A percentile compares a stretch with the other conserved stretches of the same genome.
phyloP scores from a whole-genome alignment of 2,888 invertebrate genomes.

The Nebria brevicollis region DNA sequence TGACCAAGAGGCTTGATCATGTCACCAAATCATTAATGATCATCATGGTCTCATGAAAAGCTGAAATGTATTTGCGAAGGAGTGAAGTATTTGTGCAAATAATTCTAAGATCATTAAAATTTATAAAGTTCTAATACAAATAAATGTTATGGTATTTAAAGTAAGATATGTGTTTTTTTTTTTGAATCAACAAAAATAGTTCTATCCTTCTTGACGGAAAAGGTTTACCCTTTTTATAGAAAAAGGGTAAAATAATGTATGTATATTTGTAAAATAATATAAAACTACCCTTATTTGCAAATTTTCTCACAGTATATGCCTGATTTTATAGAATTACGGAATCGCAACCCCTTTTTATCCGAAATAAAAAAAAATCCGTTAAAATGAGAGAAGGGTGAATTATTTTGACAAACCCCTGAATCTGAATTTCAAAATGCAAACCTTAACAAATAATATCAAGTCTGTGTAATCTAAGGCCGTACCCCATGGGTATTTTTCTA shows the following conservation, averaged over 20 bases:
- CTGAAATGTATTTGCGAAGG: not conserved
- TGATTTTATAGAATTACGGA: conserved; percentile 19
- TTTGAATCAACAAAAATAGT: not conserved
- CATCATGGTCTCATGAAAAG: not conserved
- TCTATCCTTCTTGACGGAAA: no score
- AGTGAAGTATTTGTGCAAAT: not conserved
- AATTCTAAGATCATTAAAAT: not conserved
- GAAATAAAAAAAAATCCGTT: conserved; percentile 33
- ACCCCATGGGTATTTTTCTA: conserved; percentile 35
- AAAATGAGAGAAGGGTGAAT: conserved; percentile 36
- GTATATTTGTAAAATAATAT: not conserved
- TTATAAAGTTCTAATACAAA: no score
- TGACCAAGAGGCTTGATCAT: conserved; percentile 13
- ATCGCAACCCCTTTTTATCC: conserved; percentile 21
- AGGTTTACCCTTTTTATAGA: not conserved
- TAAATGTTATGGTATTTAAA: no score
- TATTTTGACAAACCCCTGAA: conserved; percentile 36
- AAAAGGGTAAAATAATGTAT: not conserved
- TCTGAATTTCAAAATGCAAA: conserved; percentile 40
- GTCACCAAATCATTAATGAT: not conserved
- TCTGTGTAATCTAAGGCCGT: conserved; percentile 20
- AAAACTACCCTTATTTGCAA: conserved; percentile 4
- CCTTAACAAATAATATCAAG: conserved; percentile 35
- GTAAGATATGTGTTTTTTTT: no score
- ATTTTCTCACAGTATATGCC: conserved; percentile 13